phyloP scores from a whole-genome alignment of 2,888 invertebrate species.

The Caenorhabditis doughertyi region DNA sequence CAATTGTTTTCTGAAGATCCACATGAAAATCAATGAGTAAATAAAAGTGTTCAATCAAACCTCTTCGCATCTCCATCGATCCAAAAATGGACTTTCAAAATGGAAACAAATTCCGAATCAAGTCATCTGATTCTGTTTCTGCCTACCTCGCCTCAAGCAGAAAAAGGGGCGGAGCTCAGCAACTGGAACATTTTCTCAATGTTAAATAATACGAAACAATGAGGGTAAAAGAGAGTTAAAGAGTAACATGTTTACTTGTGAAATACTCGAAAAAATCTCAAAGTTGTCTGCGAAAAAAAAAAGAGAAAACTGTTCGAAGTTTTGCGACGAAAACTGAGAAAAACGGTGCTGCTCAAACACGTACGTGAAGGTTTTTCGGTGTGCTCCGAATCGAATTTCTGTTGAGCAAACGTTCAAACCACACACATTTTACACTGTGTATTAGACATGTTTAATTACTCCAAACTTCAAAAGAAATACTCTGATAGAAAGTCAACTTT shows the following conservation, averaged over 20 bases:
- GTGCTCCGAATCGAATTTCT: slow-evolving; percentile 39
- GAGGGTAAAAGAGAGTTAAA: not conserved
- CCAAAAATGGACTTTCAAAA: not conserved
- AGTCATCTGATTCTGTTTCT: not conserved
- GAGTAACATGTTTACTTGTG: slow-evolving; percentile 27
- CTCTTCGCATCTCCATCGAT: too few relatives aligned
- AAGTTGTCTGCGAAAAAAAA: slow-evolving; percentile 30
- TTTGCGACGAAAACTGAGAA: slow-evolving; percentile 12
- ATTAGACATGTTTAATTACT: not conserved
- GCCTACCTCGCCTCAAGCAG: not conserved
- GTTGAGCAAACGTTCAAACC: slow-evolving; percentile 45
- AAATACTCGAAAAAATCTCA: slow-evolving; percentile 36
- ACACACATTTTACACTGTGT: slow-evolving; percentile 22
- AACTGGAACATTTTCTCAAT: slow-evolving; percentile 29
- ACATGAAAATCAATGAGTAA: too few relatives aligned
- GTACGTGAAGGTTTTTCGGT: not conserved
- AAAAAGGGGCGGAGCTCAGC: slow-evolving; percentile 26
- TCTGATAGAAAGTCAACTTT: not conserved
- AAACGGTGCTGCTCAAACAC: slow-evolving; percentile 35
- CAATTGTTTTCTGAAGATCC: too few relatives aligned
- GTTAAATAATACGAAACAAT: slow-evolving; percentile 29
- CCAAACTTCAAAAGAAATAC: too few relatives aligned
- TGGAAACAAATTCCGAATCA: not conserved
- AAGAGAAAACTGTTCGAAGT: slow-evolving; percentile 38
- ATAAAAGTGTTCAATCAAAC: too few relatives aligned